Percentiles rank a stretch among this genome's conserved stretches.
Evolutionary conservation across 1,140 invertebrate genomes (phyloP).

Genomic region (Camponotus floridanus): DNA sequence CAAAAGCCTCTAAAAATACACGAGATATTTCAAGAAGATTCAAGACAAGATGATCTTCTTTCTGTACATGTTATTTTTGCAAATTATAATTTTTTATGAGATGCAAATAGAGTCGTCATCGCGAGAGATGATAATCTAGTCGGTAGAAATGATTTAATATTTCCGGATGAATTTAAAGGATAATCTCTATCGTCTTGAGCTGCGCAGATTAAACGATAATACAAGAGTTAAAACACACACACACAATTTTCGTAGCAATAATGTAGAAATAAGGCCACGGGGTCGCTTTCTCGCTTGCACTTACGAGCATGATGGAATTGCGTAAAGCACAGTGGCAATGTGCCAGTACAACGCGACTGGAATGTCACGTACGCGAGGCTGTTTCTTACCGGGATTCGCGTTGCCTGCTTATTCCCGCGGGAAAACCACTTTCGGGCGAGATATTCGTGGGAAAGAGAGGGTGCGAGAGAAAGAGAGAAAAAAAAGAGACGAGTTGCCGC

Average conservation of each 20-base stretch:
- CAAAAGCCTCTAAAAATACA: background rate
- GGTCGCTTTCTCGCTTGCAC: conserved; percentile 22
- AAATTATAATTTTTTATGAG: background rate
- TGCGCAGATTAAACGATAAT: conserved; percentile 6
- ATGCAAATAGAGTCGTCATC: background rate
- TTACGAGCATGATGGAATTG: conserved; percentile 60
- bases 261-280: conserved; percentile 57
- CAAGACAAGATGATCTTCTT: too few species aligned
- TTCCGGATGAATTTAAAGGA: background rate
- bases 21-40: background rate
- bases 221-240: conserved; percentile 10
- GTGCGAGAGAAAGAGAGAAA: background rate
- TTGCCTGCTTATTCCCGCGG: conserved; percentile 49
- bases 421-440: conserved; percentile 45
- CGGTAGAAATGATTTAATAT: conserved; percentile 46
- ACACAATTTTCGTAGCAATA: conserved; percentile 37
- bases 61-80: background rate
- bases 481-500: conserved; percentile 36
- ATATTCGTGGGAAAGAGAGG: background rate
- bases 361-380: conserved; percentile 67
- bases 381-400: conserved; percentile 62
- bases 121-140: background rate
- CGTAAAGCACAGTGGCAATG: conserved; percentile 71
- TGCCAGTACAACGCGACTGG: conserved; percentile 69
- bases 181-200: background rate